Percentiles rank a stretch among this genome's conserved stretches.
Conservation (phyloP, 2,113 vertebrate species). For the Plotosus lineatus region DNA sequence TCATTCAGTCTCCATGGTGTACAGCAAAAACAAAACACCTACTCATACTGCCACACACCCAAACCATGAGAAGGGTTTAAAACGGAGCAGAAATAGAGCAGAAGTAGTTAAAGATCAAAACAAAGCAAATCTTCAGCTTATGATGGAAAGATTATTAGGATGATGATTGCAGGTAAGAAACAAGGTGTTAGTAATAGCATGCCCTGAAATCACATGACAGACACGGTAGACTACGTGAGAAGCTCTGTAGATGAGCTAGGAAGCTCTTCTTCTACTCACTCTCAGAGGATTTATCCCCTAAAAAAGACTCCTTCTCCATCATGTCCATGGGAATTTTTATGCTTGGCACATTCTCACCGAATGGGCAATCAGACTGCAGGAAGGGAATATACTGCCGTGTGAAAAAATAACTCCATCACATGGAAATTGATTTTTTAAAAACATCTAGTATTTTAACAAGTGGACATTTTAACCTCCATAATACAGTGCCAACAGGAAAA, state of each 20-base stretch:
- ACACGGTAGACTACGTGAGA: background rate
- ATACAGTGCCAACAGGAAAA: too few relatives aligned
- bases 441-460: too few relatives aligned
- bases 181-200: slow-evolving; percentile 23
- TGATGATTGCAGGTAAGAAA: background rate
- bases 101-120: background rate
- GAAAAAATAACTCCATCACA: too few relatives aligned
- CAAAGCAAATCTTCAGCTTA: background rate
- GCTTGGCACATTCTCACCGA: slow-evolving; percentile 94
- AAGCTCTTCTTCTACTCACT: slow-evolving; percentile 87
- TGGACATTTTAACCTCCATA: too few relatives aligned
- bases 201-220: slow-evolving; percentile 4
- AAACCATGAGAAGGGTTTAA: background rate
- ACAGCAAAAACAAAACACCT: background rate
- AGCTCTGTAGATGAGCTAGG: background rate
- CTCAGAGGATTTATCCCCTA: slow-evolving; percentile 93
- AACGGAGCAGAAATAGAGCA: background rate
- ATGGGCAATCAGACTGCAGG: slow-evolving; percentile 96
- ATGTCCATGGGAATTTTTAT: slow-evolving; percentile 99
- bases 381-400: too few relatives aligned
- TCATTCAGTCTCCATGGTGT: background rate
- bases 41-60: background rate
- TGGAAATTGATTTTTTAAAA: too few relatives aligned
- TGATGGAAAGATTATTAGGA: background rate
- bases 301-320: slow-evolving; percentile 97